phyloP scores from a whole-genome alignment of 92 coral and sea anemone genomes.

The Epizoanthus stellaris region DNA sequence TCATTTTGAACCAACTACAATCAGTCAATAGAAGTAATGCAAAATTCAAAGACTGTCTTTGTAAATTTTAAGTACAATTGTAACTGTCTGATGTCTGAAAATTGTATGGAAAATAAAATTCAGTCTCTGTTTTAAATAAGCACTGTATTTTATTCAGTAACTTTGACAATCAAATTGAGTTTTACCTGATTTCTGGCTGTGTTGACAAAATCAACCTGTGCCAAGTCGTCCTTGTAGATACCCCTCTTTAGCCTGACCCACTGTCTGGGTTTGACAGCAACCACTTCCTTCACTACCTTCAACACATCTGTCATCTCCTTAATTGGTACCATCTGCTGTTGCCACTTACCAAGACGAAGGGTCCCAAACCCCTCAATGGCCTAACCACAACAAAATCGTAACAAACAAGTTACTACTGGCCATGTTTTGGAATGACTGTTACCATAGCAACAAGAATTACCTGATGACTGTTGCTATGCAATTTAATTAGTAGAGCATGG shows the following conservation, averaged over 20 bases:
- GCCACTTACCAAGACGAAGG: slow-evolving; percentile 91
- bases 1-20: no score
- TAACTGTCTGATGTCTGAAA: no score
- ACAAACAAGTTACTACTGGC: not conserved
- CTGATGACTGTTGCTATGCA: not conserved
- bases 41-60: no score
- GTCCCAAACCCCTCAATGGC: slow-evolving; percentile 99
- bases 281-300: slow-evolving; percentile 95
- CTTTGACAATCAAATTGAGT: no score
- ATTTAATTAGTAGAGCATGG: no score
- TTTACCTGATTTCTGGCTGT: slow-evolving; percentile 97
- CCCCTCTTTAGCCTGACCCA: slow-evolving; percentile 99
- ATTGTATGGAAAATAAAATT: no score
- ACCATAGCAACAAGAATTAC: not conserved
- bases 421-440: not conserved
- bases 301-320: slow-evolving; percentile 98
- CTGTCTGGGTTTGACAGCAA: slow-evolving; percentile 91
- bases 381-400: slow-evolving; percentile 38
- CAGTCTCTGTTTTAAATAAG: no score
- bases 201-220: slow-evolving; percentile 97
- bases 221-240: slow-evolving; percentile 97
- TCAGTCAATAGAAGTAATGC: no score
- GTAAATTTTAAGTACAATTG: no score
- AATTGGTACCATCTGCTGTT: slow-evolving; percentile 97
- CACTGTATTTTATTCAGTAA: no score